Percentiles rank a stretch among this genome's conserved stretches.
Evolutionary conservation across 1,140 invertebrate species (phyloP).

Genomic region (Meteorus sp.): DNA sequence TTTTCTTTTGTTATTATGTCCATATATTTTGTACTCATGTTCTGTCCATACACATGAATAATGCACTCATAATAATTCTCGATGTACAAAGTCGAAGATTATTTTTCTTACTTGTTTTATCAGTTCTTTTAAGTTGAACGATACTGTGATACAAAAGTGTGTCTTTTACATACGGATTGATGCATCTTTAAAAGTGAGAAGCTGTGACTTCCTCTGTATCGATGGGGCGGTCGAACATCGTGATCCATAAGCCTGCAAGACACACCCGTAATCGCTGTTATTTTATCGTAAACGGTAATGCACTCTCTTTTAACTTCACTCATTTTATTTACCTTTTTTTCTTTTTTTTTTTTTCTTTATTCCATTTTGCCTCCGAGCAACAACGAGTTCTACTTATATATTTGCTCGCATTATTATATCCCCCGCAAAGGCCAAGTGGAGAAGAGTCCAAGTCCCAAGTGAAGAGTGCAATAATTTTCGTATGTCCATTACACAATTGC

Average conservation of each 20-base stretch:
- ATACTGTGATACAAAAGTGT: no score
- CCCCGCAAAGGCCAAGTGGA: slow-evolving; percentile 25
- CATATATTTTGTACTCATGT: no score
- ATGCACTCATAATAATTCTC: slow-evolving; percentile 22
- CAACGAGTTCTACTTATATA: slow-evolving; percentile 50
- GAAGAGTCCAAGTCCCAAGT: neutral
- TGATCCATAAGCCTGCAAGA: slow-evolving; percentile 18
- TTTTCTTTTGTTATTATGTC: no score
- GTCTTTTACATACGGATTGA: no score
- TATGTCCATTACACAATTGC: slow-evolving; percentile 53
- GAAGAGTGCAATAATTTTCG: slow-evolving; percentile 48
- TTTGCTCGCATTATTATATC: slow-evolving; percentile 51
- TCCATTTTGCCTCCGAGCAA: slow-evolving; percentile 32
- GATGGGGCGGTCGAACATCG: slow-evolving; percentile 11
- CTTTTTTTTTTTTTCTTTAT: neutral
- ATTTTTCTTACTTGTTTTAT: slow-evolving; percentile 3
- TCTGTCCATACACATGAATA: no score
- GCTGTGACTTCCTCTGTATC: no score
- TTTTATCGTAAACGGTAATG: slow-evolving; percentile 54
- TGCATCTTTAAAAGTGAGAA: no score
- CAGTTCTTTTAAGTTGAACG: neutral
- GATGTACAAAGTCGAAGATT: no score
- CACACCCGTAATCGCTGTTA: slow-evolving; percentile 53
- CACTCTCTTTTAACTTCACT: slow-evolving; percentile 36
- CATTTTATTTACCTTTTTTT: slow-evolving; percentile 7